Evolutionary conservation across 64 coral and sea anemone species (phyloP), one percentile per base, ranked within the genome.

Genomic region (Acropora tenuis): DNA sequence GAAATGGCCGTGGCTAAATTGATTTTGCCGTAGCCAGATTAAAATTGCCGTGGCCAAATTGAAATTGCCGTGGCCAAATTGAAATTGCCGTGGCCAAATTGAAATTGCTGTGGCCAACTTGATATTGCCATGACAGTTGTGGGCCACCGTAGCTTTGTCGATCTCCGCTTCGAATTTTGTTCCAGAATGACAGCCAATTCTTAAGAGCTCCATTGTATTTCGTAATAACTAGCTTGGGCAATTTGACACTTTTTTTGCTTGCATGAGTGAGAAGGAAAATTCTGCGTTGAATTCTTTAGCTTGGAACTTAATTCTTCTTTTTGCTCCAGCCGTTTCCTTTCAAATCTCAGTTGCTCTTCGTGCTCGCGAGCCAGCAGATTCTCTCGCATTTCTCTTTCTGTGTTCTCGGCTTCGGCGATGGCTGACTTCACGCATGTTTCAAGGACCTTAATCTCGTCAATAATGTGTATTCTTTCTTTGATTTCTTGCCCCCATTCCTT

Each of bases 181-280:
- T 30, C 30, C 30, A 30, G 30, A 30, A 30, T 30, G 74, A 30
- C 19, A 89, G 87, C 87, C 87, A 89, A 44, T 89, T 78, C 74
- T 89, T 75, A 12, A 68, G 42, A 0, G 20, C 63, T 77, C 87
- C 87, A 49, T 76, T 72, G 41, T 74, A 88, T 53, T 77, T 60
- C 8, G 75, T 78, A 11, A 89, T 89, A 1, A 47, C 50, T 5
- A 89, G 59, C 77, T 89, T 89, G 5, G 87, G 75, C 8, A 78
- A 48, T 47, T 80, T 73, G 13, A 73, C 69, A 73, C 69, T 73
- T n/a, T n/a, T 30, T 30, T 30, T 30, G 69, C 1, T 73, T 73
- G 30, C 69, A 40, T 30, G 52, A 55, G 52, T 55, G 52, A 55
- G 69, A 41, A 68, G 17, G 65, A 8, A 68, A 68, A 68, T 68